A percentile compares a stretch with the other conserved stretches of the same genome.
Conservation (phyloP, 2,888 invertebrate species). For the Cryptus viduatorius region DNA sequence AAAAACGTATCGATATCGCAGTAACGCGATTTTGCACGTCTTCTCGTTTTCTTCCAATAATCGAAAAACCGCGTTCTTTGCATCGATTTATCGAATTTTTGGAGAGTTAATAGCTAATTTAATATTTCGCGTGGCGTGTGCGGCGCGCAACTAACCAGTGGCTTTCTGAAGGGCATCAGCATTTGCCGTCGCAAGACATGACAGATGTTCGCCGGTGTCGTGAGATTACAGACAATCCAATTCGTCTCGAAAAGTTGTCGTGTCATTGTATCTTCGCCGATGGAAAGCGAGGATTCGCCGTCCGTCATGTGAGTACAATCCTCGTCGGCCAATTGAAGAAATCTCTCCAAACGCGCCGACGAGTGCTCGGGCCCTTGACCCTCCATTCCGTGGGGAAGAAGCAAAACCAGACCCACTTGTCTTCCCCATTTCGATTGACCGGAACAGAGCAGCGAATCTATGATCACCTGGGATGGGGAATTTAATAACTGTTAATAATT, state of each 20-base stretch:
- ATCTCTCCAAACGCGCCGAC: slow-evolving; percentile 89
- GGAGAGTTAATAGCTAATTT: neutral
- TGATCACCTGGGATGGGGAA: slow-evolving; percentile 87
- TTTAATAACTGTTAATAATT: slow-evolving; percentile 4
- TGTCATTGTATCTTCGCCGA: slow-evolving; percentile 85
- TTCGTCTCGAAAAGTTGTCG: slow-evolving; percentile 91
- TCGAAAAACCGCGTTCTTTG: too few relatives aligned
- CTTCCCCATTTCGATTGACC: slow-evolving; percentile 94
- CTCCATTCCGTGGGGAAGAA: slow-evolving; percentile 94
- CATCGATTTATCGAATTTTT: neutral
- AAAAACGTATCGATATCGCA: neutral
- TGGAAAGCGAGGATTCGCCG: slow-evolving; percentile 87
- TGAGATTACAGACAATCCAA: slow-evolving; percentile 90
- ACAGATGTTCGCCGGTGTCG: slow-evolving; percentile 92
- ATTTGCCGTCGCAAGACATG: slow-evolving; percentile 92
- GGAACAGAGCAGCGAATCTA: slow-evolving; percentile 88
- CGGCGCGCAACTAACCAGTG: slow-evolving; percentile 86
- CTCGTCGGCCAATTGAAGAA: slow-evolving; percentile 89
- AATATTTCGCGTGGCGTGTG: too few relatives aligned
- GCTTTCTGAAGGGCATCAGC: slow-evolving; percentile 92
- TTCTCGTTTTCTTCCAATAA: neutral
- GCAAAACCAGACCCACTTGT: slow-evolving; percentile 92
- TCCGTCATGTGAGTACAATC: slow-evolving; percentile 88
- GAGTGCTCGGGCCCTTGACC: slow-evolving; percentile 92
- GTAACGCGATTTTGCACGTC: neutral